phyloP scores from a whole-genome alignment of 1,140 invertebrate species.

The Atta colombica region DNA sequence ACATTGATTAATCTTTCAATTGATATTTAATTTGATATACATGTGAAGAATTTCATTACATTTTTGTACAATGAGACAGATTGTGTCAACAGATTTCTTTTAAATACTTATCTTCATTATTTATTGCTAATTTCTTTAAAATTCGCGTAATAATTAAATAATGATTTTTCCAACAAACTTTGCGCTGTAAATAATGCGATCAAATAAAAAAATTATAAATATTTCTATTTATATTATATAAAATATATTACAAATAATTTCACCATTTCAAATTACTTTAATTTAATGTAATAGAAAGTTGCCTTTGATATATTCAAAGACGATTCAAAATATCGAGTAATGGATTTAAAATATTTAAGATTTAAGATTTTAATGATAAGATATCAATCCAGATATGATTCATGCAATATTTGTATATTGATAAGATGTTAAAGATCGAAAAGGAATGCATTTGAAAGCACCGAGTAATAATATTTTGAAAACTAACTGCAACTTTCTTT shows the following conservation, averaged over 20 bases:
- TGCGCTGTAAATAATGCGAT: neutral
- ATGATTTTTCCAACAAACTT: neutral
- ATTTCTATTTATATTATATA: neutral
- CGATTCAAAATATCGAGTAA: neutral
- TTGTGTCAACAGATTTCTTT: neutral
- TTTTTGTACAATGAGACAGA: neutral
- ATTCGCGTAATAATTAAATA: neutral
- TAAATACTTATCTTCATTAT: neutral
- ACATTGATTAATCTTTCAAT: neutral
- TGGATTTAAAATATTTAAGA: neutral
- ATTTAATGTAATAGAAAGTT: neutral
- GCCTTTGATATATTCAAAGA: neutral
- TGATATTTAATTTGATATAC: neutral
- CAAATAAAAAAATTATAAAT: neutral
- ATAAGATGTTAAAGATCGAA: neutral
- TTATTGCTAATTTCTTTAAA: neutral
- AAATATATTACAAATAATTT: neutral
- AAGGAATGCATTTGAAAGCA: neutral
- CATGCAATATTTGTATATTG: neutral
- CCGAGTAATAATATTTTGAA: constrained; percentile 5
- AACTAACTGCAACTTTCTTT: neutral
- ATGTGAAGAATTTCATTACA: neutral
- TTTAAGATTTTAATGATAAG: neutral
- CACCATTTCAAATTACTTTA: neutral
- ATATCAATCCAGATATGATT: neutral